Evolutionary conservation across 2,888 invertebrate genomes (phyloP), one percentile per base, ranked within the genome.

Genomic region (Drosophila anceps): DNA sequence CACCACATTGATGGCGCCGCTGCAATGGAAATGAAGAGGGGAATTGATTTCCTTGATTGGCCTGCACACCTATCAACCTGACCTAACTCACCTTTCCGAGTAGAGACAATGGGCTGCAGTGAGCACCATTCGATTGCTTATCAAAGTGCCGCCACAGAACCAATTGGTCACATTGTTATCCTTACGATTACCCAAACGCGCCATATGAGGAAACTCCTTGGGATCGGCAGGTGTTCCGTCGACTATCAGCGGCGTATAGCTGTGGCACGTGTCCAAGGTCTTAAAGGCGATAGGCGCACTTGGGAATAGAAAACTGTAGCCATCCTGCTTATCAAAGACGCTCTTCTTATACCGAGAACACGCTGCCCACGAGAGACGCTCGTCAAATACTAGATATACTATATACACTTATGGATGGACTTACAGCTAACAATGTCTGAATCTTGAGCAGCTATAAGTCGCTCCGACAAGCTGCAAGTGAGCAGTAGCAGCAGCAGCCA

Each of bases 191-290:
- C 86, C 86, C 48, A 86, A 24, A 7, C 90, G 84, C 9, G 90
- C 90, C 66, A 91, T 92, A 44, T 85, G 91, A 0, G 92, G 90
- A 67, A 92, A 93, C 66, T 92, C 92, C 58, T 88, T 88, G 0
- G 90, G 79, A 12, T 73, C 64, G 0, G 92, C 92, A 4, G 81
- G 77, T 41, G 57, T 69, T 4, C 92, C 92, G 9, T 82, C 91
- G 7, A 91, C 79, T 37, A 92, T 84, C 4, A 92, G 97, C 59
- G 96, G 83, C 20, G 76, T 65, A 12, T 79, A 77, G 39, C 60
- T 70, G 13, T 60, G 75, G 54, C 91, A 91, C 27, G 69, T 69
- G 68, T 91, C 87, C 44, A 79, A 15, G 2, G 63, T 73, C 33
- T 76, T 70, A 6, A 43, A 54, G 15, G 65, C 53, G 37, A 82